Evolutionary conservation across 1,140 invertebrate species (phyloP), one percentile per base, ranked within the genome.

Genomic region (Drosophila oshimai): DNA sequence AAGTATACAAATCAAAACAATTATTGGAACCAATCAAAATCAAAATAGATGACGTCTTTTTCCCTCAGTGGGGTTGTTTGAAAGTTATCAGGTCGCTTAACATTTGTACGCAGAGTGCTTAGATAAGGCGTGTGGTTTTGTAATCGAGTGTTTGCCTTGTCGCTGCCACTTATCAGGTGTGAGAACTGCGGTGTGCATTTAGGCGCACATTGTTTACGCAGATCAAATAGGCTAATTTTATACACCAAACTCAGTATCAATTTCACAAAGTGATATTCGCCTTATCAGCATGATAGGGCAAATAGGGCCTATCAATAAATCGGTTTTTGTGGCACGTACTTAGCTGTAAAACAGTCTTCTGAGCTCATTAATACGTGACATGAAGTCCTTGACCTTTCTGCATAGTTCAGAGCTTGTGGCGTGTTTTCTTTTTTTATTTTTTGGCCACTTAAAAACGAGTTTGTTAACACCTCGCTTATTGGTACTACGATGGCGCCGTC

Each of bases 381-480:
- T 13, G 6, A 36, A 60, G 80, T 68, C 80, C 80, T 65, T 83
- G 79, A 83, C 74, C 70, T 77, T 84, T 74, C 58, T 61, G 57
- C 73, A 65, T 45, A 74, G 51, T 77, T 74, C 47, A 57, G 36
- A 36, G 41, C 71, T 31, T 36, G 47, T 34, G 20, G 44, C 42
- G 37, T 44, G 39, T 67, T 53, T 39, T 55, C 20, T 57, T 12
- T 20, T 37, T 39, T 50, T 6, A 17, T 24, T 28, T 71, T 78
- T 65, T 34, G 51, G 61, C 44, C 60, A 72, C 51, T 83, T 44
- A 49, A 44, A 84, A 84, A 83, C 78, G 64, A 74, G 79, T 86
- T 84, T 84, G 54, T 74, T 78, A 84, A 84, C 79, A 78, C 71
- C 71, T 84, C 34, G 46, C 34, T 33, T 51, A 55, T 47, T 55